Conservation (phyloP, 1,140 invertebrate genomes). For the Heliconius melpomene region DNA sequence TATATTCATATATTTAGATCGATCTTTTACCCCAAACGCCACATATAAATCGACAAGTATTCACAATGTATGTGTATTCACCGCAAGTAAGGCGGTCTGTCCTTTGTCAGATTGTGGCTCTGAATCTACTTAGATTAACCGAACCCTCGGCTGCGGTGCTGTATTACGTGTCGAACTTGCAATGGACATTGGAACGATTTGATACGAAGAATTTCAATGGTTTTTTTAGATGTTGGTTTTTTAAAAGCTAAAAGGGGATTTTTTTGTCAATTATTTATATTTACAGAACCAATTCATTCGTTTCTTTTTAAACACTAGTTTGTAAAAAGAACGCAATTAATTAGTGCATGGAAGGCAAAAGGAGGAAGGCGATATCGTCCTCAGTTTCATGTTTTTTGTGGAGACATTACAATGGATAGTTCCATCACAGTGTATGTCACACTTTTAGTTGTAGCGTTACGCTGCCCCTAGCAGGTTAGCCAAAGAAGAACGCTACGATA, state of each 20-base stretch:
- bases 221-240: neutral
- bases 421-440: no score
- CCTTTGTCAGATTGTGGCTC: constrained; percentile 59
- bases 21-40: neutral
- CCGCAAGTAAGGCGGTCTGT: constrained; percentile 33
- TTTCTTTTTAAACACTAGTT: no score
- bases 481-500: no score
- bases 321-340: no score
- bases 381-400: no score
- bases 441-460: no score
- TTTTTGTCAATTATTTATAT: neutral
- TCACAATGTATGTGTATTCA: constrained; percentile 15
- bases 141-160: constrained; percentile 32
- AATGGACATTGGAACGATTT: constrained; percentile 12
- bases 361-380: no score
- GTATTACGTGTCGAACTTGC: constrained; percentile 42
- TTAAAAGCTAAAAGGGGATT: neutral
- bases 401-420: no score
- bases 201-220: neutral
- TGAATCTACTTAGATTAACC: constrained; percentile 57
- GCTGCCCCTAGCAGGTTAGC: no score
- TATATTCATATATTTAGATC: neutral
- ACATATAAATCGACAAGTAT: constrained; percentile 19
- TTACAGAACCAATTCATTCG: no score
- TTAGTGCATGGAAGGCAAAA: no score